Evolutionary conservation across 2,797 vertebrate genomes (phyloP).

Genomic region (Selene dorsalis): DNA sequence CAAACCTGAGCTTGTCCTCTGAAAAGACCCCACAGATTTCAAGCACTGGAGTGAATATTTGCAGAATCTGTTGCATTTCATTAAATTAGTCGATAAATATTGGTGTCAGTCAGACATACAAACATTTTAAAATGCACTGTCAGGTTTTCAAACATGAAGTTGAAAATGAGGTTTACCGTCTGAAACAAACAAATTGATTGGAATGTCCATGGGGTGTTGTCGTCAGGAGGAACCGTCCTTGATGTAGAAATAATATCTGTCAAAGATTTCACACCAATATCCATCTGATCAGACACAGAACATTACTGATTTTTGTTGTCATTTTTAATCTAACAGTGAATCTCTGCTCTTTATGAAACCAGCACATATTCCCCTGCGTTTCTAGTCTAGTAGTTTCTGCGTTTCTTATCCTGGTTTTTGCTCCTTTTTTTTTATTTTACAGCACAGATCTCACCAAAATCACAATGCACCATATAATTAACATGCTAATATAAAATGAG

Average conservation of each 20-base stretch:
- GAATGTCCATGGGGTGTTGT: too few relatives aligned
- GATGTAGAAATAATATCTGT: background rate
- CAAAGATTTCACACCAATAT: too few relatives aligned
- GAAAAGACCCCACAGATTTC: background rate
- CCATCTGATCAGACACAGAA: background rate
- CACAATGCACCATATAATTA: too few relatives aligned
- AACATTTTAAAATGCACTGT: background rate
- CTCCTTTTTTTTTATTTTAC: background rate
- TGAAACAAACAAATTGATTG: background rate
- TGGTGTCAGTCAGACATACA: too few relatives aligned
- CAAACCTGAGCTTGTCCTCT: too few relatives aligned
- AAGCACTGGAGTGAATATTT: background rate
- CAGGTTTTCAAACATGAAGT: background rate
- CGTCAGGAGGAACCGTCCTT: background rate
- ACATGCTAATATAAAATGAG: too few relatives aligned
- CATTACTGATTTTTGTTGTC: background rate
- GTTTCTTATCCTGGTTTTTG: background rate
- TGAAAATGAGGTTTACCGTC: background rate
- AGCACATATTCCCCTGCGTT: too few relatives aligned
- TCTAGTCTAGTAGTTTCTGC: background rate
- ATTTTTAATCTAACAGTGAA: background rate
- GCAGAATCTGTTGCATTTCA: too few relatives aligned
- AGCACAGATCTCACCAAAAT: background rate
- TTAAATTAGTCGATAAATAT: too few relatives aligned
- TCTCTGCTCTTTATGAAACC: background rate